Conservation (phyloP, 2,113 vertebrate genomes). For the Dicentrarchus labrax region DNA sequence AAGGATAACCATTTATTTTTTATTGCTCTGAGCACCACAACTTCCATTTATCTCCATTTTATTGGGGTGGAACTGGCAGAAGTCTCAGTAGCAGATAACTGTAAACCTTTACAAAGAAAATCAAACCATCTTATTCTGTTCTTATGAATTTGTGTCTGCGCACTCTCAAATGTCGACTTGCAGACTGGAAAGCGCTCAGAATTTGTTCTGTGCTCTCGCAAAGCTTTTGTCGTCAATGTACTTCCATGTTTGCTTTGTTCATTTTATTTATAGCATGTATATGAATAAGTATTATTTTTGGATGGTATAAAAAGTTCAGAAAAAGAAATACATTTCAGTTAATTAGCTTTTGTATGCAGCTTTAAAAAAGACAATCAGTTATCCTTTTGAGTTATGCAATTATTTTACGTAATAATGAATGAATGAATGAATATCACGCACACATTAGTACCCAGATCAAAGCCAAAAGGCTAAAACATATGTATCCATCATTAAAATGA, state of each 20-base stretch:
- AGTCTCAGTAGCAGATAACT: neutral
- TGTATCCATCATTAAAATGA: slow-evolving; percentile 24
- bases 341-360: neutral
- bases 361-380: neutral
- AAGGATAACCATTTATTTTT: neutral
- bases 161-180: neutral
- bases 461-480: slow-evolving; percentile 31
- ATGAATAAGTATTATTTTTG: slow-evolving; percentile 5
- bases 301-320: neutral
- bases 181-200: neutral
- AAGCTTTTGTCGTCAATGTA: neutral
- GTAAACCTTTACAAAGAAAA: neutral
- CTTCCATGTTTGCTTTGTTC: neutral
- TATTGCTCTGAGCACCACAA: neutral
- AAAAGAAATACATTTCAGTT: neutral
- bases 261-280: neutral
- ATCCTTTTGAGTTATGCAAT: neutral
- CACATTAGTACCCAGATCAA: slow-evolving; percentile 10
- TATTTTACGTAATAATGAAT: fast-evolving
- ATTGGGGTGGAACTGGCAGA: neutral
- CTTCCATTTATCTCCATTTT: neutral
- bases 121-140: neutral
- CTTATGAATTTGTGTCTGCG: neutral
- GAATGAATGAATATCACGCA: neutral
- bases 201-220: neutral